phyloP scores from a whole-genome alignment of 2,797 vertebrate genomes.

The Rhinophrynus dorsalis region DNA sequence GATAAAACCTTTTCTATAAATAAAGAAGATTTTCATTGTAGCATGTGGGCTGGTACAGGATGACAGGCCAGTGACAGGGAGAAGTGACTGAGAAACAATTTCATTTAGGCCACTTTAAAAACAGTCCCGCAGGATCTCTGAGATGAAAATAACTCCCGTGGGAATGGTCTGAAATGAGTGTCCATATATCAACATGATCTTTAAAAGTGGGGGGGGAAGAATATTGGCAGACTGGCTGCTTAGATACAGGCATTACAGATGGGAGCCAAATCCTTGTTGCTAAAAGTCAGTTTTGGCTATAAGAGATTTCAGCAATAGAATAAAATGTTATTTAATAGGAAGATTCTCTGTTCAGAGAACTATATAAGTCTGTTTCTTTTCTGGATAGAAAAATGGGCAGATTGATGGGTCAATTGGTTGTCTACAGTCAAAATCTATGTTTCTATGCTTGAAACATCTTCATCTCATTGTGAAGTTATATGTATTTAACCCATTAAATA shows the following conservation, averaged over 20 bases:
- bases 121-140: slow-evolving; percentile 54
- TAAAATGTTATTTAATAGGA: too few relatives aligned
- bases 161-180: slow-evolving; percentile 60
- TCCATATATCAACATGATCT: slow-evolving; percentile 63
- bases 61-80: slow-evolving; percentile 62
- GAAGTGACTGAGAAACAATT: slow-evolving; percentile 67
- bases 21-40: slow-evolving; percentile 57
- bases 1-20: slow-evolving; percentile 57
- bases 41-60: slow-evolving; percentile 56
- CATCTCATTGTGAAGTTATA: too few relatives aligned
- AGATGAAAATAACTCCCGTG: slow-evolving; percentile 59
- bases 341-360: too few relatives aligned
- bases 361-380: too few relatives aligned
- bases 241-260: not conserved
- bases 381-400: too few relatives aligned
- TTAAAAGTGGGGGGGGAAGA: slow-evolving; percentile 56
- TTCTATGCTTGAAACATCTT: too few relatives aligned
- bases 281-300: not conserved
- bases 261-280: slow-evolving; percentile 7
- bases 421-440: too few relatives aligned
- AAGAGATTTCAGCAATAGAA: not conserved
- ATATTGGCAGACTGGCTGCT: slow-evolving; percentile 44
- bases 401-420: too few relatives aligned
- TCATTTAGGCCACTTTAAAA: slow-evolving; percentile 63
- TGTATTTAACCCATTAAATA: too few relatives aligned